Evolutionary conservation across 2,113 vertebrate genomes (phyloP).

Genomic region (Cavia porcellus): DNA sequence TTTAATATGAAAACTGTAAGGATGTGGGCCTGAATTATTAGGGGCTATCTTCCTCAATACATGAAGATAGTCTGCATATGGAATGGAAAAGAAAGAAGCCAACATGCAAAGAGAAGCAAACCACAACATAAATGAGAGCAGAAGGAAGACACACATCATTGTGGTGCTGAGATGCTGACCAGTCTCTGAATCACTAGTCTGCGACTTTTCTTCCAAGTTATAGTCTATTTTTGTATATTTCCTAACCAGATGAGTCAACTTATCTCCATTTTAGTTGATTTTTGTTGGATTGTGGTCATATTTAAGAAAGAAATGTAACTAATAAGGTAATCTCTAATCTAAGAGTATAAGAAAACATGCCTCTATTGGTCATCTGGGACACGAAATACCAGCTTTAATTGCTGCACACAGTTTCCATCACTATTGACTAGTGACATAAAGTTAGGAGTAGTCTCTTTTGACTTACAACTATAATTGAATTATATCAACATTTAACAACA

Average conservation of each 20-base stretch:
- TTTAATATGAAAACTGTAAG: neutral
- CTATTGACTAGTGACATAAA: neutral
- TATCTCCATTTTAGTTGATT: constrained; percentile 46
- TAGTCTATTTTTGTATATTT: neutral
- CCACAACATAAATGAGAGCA: neutral
- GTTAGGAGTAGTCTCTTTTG: constrained; percentile 14
- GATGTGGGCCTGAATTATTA: neutral
- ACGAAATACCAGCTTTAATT: neutral
- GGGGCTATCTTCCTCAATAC: neutral
- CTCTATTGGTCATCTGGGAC: neutral
- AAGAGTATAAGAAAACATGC: neutral
- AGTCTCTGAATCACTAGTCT: neutral
- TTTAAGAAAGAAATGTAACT: constrained; percentile 9
- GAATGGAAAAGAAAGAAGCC: neutral
- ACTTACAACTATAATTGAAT: neutral
- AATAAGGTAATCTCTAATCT: neutral
- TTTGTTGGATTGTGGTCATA: neutral
- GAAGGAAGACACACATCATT: neutral
- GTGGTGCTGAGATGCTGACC: neutral
- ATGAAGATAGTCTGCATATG: neutral
- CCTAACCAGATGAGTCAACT: neutral
- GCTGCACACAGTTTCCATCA: neutral
- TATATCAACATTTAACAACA: neutral
- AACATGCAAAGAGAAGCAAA: neutral
- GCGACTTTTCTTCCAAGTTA: constrained; percentile 9